Percentiles rank a stretch among this genome's conserved stretches.
Conservation (phyloP, 2,797 vertebrate genomes). For the Coranthus polyacanthus region DNA sequence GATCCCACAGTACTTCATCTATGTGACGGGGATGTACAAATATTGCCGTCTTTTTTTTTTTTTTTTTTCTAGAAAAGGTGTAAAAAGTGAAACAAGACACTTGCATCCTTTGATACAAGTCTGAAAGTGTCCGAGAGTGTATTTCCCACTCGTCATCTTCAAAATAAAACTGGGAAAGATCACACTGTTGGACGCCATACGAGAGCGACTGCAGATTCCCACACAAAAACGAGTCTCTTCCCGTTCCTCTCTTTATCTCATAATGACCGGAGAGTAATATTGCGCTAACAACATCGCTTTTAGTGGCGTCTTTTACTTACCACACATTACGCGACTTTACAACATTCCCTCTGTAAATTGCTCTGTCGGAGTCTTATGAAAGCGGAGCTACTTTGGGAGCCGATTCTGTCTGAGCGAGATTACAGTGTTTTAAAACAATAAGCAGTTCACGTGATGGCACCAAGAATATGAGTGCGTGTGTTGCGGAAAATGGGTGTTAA, state of each 20-base stretch:
- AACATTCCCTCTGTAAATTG: conserved; percentile 1
- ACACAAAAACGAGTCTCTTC: not conserved
- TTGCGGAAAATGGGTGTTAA: conserved; percentile 10
- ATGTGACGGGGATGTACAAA: too few relatives aligned
- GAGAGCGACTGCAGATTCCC: not conserved
- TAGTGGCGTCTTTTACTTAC: conserved; percentile 46
- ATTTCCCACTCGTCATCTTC: too few relatives aligned
- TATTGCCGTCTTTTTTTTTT: too few relatives aligned
- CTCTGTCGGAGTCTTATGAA: conserved; percentile 32
- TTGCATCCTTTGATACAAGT: too few relatives aligned
- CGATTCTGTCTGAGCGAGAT: conserved; percentile 33
- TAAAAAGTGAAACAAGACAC: too few relatives aligned
- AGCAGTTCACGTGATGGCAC: conserved; percentile 10
- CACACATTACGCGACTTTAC: conserved; percentile 21
- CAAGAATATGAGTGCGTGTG: conserved; percentile 22
- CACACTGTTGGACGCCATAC: too few relatives aligned
- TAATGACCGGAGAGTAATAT: conserved; percentile 8
- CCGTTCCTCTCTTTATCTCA: not conserved
- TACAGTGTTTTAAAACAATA: conserved; percentile 46
- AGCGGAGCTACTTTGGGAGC: not conserved
- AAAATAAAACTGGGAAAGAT: too few relatives aligned
- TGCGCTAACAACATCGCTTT: conserved; percentile 17
- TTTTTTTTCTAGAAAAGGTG: too few relatives aligned
- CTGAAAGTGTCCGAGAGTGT: too few relatives aligned
- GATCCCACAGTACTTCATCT: too few relatives aligned